Evolutionary conservation across 2,888 invertebrate species (phyloP).

Genomic region (Kryphioiulus occultus): DNA sequence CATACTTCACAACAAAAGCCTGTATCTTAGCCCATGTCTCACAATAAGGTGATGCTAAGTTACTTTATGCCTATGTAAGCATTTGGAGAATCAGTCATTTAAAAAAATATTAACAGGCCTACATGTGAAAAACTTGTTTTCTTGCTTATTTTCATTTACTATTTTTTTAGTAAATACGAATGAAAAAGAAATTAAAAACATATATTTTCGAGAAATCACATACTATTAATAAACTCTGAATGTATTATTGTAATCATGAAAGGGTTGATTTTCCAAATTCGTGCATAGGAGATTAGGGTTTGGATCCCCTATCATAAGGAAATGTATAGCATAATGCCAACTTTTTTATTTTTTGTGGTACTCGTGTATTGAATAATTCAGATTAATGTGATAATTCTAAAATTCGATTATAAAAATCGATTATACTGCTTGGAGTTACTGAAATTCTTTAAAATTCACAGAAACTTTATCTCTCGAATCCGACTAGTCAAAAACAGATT

Average conservation of each 20-base stretch:
- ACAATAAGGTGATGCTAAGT: neutral
- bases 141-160: neutral
- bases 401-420: too few relatives aligned
- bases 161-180: too few relatives aligned
- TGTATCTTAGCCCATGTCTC: neutral
- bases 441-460: too few relatives aligned
- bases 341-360: neutral
- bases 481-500: neutral
- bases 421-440: too few relatives aligned
- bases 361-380: neutral
- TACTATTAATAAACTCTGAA: too few relatives aligned
- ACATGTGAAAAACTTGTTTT: too few relatives aligned
- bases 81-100: neutral
- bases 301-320: neutral
- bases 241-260: too few relatives aligned
- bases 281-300: neutral
- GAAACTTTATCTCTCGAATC: neutral
- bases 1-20: conserved; percentile 4
- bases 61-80: neutral
- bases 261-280: neutral
- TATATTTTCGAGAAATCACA: too few relatives aligned
- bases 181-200: too few relatives aligned
- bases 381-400: neutral
- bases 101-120: neutral
- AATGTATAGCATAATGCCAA: neutral